Conservation (phyloP, 1,140 invertebrate genomes). For the Phymastichus coffea region DNA sequence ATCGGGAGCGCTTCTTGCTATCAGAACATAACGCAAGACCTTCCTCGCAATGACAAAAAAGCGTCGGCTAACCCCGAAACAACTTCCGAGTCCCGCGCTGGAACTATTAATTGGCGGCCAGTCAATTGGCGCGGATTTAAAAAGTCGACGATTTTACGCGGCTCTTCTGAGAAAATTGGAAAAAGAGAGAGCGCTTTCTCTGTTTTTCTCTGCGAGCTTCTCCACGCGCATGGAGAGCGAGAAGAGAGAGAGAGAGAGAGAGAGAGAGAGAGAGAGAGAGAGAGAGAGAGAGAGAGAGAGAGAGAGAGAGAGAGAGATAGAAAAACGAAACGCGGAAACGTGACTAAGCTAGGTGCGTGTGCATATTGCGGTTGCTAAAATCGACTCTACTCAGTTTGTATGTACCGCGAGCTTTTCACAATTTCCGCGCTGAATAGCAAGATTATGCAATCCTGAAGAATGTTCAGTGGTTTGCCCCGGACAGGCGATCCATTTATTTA, state of each 20-base stretch:
- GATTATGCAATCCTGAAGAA: too few relatives aligned
- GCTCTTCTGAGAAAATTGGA: slow-evolving; percentile 42
- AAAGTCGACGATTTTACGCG: slow-evolving; percentile 39
- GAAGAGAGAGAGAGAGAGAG: too few relatives aligned
- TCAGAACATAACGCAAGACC: too few relatives aligned
- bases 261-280: slow-evolving; percentile 1
- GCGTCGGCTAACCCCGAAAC: too few relatives aligned
- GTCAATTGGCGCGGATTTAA: slow-evolving; percentile 32
- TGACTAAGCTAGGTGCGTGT: slow-evolving; percentile 30
- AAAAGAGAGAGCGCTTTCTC: slow-evolving; percentile 39
- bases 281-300: slow-evolving; percentile 12
- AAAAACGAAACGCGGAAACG: slow-evolving; percentile 40
- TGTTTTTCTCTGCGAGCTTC: slow-evolving; percentile 36
- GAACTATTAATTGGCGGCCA: slow-evolving; percentile 6
- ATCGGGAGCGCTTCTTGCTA: too few relatives aligned
- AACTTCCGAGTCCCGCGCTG: too few relatives aligned
- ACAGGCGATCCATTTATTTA: too few relatives aligned
- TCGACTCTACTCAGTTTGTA: too few relatives aligned
- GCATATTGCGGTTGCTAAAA: slow-evolving; percentile 15
- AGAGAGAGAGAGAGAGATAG: slow-evolving; percentile 20
- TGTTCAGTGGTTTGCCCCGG: too few relatives aligned
- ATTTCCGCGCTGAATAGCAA: too few relatives aligned
- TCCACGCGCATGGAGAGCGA: background rate
- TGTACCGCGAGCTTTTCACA: too few relatives aligned
- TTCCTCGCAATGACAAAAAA: too few relatives aligned